Percentiles rank a stretch among this genome's conserved stretches.
These are phyloP conservation scores for Alloplasta piceator DNA, from an alignment of 2,888 invertebrate species.

Conservation along the genomic window DNA sequence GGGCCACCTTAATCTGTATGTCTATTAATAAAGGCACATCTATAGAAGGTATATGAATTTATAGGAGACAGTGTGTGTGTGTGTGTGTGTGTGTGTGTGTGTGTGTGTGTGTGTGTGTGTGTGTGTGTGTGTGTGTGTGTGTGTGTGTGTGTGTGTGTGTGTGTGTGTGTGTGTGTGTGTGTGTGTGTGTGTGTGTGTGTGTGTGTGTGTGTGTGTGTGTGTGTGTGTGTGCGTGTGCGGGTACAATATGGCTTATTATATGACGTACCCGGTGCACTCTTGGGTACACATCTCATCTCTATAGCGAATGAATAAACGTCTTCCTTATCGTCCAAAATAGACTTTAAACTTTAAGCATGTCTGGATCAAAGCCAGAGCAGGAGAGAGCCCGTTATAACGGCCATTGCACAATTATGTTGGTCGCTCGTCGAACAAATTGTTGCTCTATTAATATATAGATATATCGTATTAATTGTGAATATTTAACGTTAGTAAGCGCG, in stretches of 20 bases:
- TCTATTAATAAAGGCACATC: slow-evolving; percentile 38
- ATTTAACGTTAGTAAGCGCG: neutral
- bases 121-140: slow-evolving; percentile 23
- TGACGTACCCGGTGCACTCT: slow-evolving; percentile 77
- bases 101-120: too few species aligned
- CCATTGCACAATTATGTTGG: slow-evolving; percentile 78
- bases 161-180: neutral
- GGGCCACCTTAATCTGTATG: too few species aligned
- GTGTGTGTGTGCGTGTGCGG: slow-evolving; percentile 20
- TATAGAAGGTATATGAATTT: too few species aligned
- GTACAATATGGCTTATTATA: slow-evolving; percentile 38
- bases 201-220: neutral
- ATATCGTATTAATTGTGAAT: neutral
- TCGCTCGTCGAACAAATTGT: slow-evolving; percentile 73
- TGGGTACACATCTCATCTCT: slow-evolving; percentile 52
- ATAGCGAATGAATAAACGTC: slow-evolving; percentile 81
- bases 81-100: slow-evolving; percentile 25
- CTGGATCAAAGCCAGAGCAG: slow-evolving; percentile 80
- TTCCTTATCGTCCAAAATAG: slow-evolving; percentile 83
- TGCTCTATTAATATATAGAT: slow-evolving; percentile 38
- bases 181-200: neutral
- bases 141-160: slow-evolving; percentile 18
- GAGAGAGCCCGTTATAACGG: slow-evolving; percentile 59
- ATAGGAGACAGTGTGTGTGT: too few species aligned
- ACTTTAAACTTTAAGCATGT: slow-evolving; percentile 80